Evolutionary conservation across 2,113 vertebrate genomes (phyloP).

Genomic region (Perognathus longimembris): DNA sequence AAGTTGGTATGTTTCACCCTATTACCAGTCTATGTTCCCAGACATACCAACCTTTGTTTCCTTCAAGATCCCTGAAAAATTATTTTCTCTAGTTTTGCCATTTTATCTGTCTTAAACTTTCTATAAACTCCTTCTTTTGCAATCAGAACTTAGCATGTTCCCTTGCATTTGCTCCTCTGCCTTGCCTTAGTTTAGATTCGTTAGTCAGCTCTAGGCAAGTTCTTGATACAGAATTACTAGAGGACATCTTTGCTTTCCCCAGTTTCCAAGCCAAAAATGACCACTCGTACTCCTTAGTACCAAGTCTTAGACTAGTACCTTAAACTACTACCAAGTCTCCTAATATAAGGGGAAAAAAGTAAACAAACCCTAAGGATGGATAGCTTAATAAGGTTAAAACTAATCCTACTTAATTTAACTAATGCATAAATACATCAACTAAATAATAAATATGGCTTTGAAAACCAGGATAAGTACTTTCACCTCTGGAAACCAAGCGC

Average conservation of each 20-base stretch:
- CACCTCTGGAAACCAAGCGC: neutral
- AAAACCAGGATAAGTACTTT: neutral
- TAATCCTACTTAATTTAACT: neutral
- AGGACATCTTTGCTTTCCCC: neutral
- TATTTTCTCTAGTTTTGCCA: neutral
- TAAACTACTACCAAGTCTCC: too few relatives aligned
- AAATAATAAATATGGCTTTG: neutral
- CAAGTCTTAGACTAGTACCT: too few relatives aligned
- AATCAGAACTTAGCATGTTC: neutral
- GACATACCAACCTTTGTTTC: neutral
- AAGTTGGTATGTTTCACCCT: neutral
- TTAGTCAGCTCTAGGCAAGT: neutral
- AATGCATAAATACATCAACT: neutral
- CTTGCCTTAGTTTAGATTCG: slow-evolving; percentile 15
- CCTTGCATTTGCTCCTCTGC: slow-evolving; percentile 6
- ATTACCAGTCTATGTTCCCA: neutral
- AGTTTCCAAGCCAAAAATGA: neutral
- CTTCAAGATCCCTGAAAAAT: neutral
- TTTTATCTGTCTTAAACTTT: neutral
- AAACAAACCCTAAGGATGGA: neutral
- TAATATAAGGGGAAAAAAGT: neutral
- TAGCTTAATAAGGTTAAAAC: neutral
- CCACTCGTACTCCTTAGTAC: too few relatives aligned
- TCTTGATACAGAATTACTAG: slow-evolving; percentile 50
- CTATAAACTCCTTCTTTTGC: neutral